phyloP scores from a whole-genome alignment of 1,140 invertebrate species.

The Anthonomus grandis region DNA sequence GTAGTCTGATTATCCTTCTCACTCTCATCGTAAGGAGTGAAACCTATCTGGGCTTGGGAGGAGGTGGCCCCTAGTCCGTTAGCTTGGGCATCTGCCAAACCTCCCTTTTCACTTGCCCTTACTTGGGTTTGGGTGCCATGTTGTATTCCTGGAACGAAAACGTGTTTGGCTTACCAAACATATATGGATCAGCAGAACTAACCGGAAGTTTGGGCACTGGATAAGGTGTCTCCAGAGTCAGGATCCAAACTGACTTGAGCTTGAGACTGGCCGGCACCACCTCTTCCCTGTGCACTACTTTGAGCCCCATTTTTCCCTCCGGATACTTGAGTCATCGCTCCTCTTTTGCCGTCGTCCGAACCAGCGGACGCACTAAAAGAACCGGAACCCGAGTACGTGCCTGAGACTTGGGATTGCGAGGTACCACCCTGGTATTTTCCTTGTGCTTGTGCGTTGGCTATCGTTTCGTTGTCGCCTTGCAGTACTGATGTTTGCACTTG shows the following conservation, averaged over 20 bases:
- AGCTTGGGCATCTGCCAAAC: slow-evolving; percentile 78
- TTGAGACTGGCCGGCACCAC: slow-evolving; percentile 71
- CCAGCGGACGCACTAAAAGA: slow-evolving; percentile 79
- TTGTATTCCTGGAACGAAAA: slow-evolving; percentile 44
- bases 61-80: slow-evolving; percentile 77
- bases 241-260: slow-evolving; percentile 70
- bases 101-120: slow-evolving; percentile 72
- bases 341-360: slow-evolving; percentile 69
- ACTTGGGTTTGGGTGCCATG: slow-evolving; percentile 75
- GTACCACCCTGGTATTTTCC: slow-evolving; percentile 67
- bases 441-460: slow-evolving; percentile 67
- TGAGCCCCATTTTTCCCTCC: slow-evolving; percentile 70
- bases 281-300: slow-evolving; percentile 69
- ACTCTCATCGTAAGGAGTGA: slow-evolving; percentile 66
- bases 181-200: slow-evolving; percentile 6
- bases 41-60: slow-evolving; percentile 82
- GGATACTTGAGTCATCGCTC: slow-evolving; percentile 67
- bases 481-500: slow-evolving; percentile 69
- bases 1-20: slow-evolving; percentile 50
- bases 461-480: slow-evolving; percentile 64
- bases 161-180: no score
- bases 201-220: slow-evolving; percentile 71
- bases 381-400: slow-evolving; percentile 69
- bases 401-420: slow-evolving; percentile 75
- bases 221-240: slow-evolving; percentile 67